phyloP scores from a whole-genome alignment of 2,888 invertebrate genomes.

The Lypha dubia region DNA sequence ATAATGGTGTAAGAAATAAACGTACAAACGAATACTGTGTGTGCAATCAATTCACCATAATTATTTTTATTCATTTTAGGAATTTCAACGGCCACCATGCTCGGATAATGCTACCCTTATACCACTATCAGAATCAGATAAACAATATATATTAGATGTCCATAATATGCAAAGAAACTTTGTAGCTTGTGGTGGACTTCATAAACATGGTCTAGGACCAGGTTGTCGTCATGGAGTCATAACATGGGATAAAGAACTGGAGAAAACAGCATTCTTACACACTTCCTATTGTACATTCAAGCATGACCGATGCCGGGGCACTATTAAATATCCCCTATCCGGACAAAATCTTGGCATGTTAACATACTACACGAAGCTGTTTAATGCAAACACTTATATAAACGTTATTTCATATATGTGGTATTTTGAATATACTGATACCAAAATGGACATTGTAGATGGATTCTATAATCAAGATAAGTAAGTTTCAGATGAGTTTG shows the following conservation, averaged over 20 bases:
- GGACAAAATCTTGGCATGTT: slow-evolving; percentile 77
- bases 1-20: slow-evolving; percentile 43
- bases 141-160: slow-evolving; percentile 72
- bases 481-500: not conserved
- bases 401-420: slow-evolving; percentile 25
- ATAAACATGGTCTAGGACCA: slow-evolving; percentile 57
- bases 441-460: slow-evolving; percentile 31
- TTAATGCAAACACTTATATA: slow-evolving; percentile 15
- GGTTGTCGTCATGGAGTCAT: slow-evolving; percentile 77
- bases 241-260: slow-evolving; percentile 76
- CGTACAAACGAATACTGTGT: too few species aligned
- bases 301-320: slow-evolving; percentile 77
- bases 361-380: slow-evolving; percentile 26
- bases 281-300: slow-evolving; percentile 76
- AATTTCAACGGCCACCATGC: slow-evolving; percentile 55
- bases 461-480: slow-evolving; percentile 6
- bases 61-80: slow-evolving; percentile 6
- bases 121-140: slow-evolving; percentile 11
- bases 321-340: slow-evolving; percentile 74
- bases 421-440: slow-evolving; percentile 36
- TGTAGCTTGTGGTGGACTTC: slow-evolving; percentile 75
- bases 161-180: slow-evolving; percentile 77
- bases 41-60: not conserved
- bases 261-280: slow-evolving; percentile 75
- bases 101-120: slow-evolving; percentile 13